Evolutionary conservation across 2,797 vertebrate species (phyloP).

Genomic region (Rachycentron canadum): DNA sequence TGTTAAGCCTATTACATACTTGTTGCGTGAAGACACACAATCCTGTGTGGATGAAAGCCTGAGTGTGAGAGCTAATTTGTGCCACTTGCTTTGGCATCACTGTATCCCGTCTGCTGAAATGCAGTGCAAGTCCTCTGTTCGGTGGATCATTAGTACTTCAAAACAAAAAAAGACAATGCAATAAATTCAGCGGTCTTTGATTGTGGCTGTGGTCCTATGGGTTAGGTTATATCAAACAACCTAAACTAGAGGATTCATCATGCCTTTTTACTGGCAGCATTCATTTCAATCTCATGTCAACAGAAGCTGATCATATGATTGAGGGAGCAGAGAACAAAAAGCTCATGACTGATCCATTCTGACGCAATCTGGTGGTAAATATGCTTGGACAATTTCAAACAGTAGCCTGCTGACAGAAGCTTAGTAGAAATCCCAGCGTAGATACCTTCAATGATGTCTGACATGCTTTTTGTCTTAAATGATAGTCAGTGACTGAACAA

Average conservation of each 20-base stretch:
- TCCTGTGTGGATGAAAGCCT: constrained; percentile 59
- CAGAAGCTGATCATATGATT: not conserved
- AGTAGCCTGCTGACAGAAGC: constrained; percentile 11
- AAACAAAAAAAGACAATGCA: constrained; percentile 35
- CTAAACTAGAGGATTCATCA: not conserved
- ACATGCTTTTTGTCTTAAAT: constrained; percentile 3
- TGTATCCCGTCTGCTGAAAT: constrained; percentile 38
- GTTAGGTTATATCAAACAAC: constrained; percentile 16
- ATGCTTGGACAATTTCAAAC: constrained; percentile 37
- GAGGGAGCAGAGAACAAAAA: constrained; percentile 20
- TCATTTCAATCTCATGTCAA: not conserved
- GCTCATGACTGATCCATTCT: constrained; percentile 15
- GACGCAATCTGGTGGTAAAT: constrained; percentile 31
- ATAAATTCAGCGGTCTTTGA: constrained; percentile 35
- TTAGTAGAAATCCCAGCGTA: not conserved
- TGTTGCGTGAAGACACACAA: constrained; percentile 74
- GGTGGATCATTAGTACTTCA: constrained; percentile 64
- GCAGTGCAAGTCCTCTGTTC: constrained; percentile 52
- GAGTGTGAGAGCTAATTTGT: constrained; percentile 67
- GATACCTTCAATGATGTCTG: constrained; percentile 19
- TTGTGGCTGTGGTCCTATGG: constrained; percentile 1
- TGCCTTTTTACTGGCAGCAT: constrained; percentile 1
- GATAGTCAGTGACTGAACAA: constrained; percentile 8
- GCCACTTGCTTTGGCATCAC: constrained; percentile 61
- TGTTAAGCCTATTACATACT: constrained; percentile 82